phyloP scores from a whole-genome alignment of 2,797 vertebrate species.

The Eurystomus glaucurus region DNA sequence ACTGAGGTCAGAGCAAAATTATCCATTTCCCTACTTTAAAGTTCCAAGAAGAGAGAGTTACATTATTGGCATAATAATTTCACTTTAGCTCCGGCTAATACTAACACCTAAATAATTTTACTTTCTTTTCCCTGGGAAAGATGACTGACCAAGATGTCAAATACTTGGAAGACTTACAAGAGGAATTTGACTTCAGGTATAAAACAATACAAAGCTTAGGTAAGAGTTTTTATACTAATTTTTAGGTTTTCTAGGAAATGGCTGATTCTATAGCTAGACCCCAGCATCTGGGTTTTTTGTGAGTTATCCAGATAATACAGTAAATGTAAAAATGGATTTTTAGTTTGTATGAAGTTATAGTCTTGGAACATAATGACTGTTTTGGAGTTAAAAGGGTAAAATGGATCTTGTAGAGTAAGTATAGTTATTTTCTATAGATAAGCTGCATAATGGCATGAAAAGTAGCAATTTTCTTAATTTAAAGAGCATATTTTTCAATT shows the following conservation, averaged over 20 bases:
- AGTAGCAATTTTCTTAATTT: neutral
- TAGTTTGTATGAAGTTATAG: neutral
- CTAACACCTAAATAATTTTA: neutral
- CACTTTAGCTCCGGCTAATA: neutral
- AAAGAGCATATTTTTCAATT: neutral
- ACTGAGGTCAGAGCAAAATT: neutral
- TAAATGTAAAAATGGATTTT: neutral
- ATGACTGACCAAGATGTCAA: conserved; percentile 96
- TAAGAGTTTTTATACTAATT: conserved; percentile 72
- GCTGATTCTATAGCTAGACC: neutral
- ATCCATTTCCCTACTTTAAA: neutral
- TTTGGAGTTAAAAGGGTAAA: neutral
- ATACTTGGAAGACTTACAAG: conserved; percentile 95
- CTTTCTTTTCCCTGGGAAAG: conserved; percentile 78
- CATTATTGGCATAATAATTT: neutral
- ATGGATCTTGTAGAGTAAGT: neutral
- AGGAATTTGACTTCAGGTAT: conserved; percentile 97
- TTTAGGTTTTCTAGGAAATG: neutral
- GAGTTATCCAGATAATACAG: neutral
- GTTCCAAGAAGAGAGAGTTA: neutral
- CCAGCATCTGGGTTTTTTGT: neutral
- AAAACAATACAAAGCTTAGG: conserved; percentile 96
- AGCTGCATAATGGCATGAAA: neutral
- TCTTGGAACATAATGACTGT: neutral
- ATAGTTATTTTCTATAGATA: neutral